phyloP scores from a whole-genome alignment of 2,888 invertebrate species.

The Pyrocoelia pectoralis region DNA sequence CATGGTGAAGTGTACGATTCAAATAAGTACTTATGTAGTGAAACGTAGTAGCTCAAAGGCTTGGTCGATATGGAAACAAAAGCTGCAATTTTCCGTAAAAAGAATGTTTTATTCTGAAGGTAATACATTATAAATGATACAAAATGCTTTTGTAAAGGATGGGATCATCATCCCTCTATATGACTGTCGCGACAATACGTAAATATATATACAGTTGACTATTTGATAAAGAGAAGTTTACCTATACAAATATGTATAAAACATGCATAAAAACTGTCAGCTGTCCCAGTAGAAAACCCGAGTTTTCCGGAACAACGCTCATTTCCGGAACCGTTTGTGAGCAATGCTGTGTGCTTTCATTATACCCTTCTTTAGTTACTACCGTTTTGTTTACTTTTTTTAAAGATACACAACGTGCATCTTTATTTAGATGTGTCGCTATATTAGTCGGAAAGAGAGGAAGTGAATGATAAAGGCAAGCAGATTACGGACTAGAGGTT shows the following conservation, averaged over 20 bases:
- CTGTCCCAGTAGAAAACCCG: slow-evolving; percentile 38
- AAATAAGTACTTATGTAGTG: background rate
- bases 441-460: slow-evolving; percentile 28
- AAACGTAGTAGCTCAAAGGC: background rate
- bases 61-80: background rate
- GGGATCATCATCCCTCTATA: too few species aligned
- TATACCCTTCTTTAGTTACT: slow-evolving; percentile 41
- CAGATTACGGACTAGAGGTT: slow-evolving; percentile 32
- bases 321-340: slow-evolving; percentile 46
- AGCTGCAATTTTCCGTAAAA: background rate
- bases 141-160: too few species aligned
- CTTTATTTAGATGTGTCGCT: slow-evolving; percentile 22
- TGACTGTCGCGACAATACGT: background rate
- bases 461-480: slow-evolving; percentile 30
- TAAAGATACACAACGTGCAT: slow-evolving; percentile 26
- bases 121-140: too few species aligned
- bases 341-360: slow-evolving; percentile 43
- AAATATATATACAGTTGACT: background rate
- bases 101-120: background rate
- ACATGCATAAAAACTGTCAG: slow-evolving; percentile 41
- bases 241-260: slow-evolving; percentile 21
- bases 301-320: slow-evolving; percentile 46
- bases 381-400: slow-evolving; percentile 37
- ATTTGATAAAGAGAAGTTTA: slow-evolving; percentile 12
- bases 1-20: background rate